phyloP scores from a whole-genome alignment of 2,888 invertebrate genomes.

The Drosophila antonietae region DNA sequence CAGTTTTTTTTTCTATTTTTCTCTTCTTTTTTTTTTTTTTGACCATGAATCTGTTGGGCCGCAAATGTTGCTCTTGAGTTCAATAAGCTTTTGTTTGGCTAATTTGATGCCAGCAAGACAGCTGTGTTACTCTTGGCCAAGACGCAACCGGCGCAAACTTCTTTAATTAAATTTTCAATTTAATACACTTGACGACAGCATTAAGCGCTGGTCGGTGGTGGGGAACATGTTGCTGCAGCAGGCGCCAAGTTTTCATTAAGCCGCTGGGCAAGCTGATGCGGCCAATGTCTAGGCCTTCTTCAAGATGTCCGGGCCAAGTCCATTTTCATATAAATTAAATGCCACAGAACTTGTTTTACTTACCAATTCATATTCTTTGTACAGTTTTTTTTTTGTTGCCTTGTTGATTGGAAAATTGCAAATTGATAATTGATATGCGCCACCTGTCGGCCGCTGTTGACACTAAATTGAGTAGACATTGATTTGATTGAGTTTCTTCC shows the following conservation, averaged over 20 bases:
- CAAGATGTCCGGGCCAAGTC: conserved; percentile 43
- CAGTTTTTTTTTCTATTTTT: background rate
- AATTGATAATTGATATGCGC: conserved; percentile 60
- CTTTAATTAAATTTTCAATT: conserved; percentile 78
- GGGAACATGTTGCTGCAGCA: conserved; percentile 28
- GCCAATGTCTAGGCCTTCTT: conserved; percentile 43
- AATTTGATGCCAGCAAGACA: conserved; percentile 63
- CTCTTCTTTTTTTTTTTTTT: conserved; percentile 4
- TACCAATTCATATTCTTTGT: conserved; percentile 3
- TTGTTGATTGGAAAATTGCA: conserved; percentile 46
- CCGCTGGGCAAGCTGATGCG: conserved; percentile 30
- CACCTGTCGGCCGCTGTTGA: conserved; percentile 51
- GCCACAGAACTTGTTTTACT: conserved; percentile 48
- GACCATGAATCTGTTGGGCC: conserved; percentile 61
- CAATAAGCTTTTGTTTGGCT: conserved; percentile 74
- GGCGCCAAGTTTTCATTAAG: conserved; percentile 75
- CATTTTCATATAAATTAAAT: conserved; percentile 72
- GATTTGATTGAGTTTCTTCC: conserved; percentile 4
- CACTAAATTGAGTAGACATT: conserved; percentile 35
- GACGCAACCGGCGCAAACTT: conserved; percentile 34
- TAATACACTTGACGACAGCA: conserved; percentile 59
- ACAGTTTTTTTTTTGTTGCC: conserved; percentile 9
- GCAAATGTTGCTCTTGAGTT: conserved; percentile 51
- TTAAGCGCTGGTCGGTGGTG: background rate
- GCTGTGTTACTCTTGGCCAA: conserved; percentile 6